Percentiles rank a stretch among this genome's conserved stretches.
Evolutionary conservation across 1,140 invertebrate genomes (phyloP).

Genomic region (Trichonephila clavata): DNA sequence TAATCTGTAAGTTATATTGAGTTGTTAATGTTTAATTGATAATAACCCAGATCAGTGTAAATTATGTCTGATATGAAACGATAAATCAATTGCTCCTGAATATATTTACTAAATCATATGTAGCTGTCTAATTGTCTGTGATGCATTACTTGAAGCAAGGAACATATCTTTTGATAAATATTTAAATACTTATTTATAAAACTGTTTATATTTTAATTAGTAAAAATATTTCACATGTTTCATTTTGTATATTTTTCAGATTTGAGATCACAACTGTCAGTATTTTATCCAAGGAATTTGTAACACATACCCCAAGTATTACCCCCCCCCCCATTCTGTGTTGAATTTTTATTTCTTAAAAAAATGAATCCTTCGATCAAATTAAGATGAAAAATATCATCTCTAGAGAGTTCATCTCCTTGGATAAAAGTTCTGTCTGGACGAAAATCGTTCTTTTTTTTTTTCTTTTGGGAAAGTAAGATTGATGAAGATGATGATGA

Average conservation of each 20-base stretch:
- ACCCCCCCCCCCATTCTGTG: neutral
- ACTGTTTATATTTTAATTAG: neutral
- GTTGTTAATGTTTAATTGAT: too few relatives aligned
- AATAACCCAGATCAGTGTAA: too few relatives aligned
- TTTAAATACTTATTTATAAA: neutral
- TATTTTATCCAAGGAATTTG: neutral
- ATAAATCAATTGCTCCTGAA: too few relatives aligned
- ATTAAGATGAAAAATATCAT: neutral
- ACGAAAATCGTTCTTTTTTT: neutral
- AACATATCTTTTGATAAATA: too few relatives aligned
- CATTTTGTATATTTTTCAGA: neutral
- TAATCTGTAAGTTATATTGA: too few relatives aligned
- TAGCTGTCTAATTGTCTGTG: too few relatives aligned
- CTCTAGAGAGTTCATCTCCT: neutral
- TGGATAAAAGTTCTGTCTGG: neutral
- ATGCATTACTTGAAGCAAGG: too few relatives aligned
- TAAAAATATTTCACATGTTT: neutral
- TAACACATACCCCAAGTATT: neutral
- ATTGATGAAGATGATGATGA: neutral
- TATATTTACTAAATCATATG: too few relatives aligned
- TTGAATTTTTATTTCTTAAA: neutral
- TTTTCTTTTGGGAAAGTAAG: neutral
- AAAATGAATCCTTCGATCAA: neutral
- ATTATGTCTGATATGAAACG: too few relatives aligned
- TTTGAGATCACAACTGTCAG: neutral